Base-by-base conservation (phyloP, 2,113 vertebrate genomes). In the Scopus umbretta region DNA sequence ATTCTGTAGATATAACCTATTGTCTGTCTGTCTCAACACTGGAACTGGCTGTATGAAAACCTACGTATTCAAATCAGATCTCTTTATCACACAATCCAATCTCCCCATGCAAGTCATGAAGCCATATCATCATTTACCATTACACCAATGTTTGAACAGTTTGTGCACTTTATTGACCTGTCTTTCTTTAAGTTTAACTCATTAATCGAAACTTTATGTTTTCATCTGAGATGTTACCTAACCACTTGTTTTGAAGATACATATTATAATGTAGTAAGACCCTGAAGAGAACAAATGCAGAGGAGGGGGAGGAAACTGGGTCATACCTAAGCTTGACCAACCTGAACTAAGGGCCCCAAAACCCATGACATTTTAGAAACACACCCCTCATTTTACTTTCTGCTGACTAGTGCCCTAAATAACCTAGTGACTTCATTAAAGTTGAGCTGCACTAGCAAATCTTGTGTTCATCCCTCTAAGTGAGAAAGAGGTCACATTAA, bases 401-500 rank as follows among this genome's bases (percentile, higher is more conserved):
- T 90, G 45, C 63, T 86, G 79, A 40, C 68, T 75, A 45, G 36
- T 75, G 45, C 55, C 80, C 75, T 68, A 56, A 80, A 92, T 45
- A 81, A 93, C 70, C 63, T 42, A 30, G n/a, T 70, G 50, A 72
- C 63, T 92, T 94, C 81, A 58, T 85, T 88, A 62, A 94, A 94
- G 7, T 10, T 84, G 52, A 83, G 34, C 7, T 38, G 27, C 17
- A 12, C 42, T 90, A 59, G 38, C n/a, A 95, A 94, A 88, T 92
- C 26, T 6, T 50, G 55, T 84, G 65, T 32, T 96, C 15, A 2
- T 78, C 88, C 81, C 86, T 91, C 49, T 58, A 66, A 68, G 58
- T 78, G 88, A 74, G 71, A 82, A 80, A 94, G 86, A 95, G 86
- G 92, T 88, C 86, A 92, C 52, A 84, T 80, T 86, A 95, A 95